Conservation (phyloP, 2,113 vertebrate species). For the Sialia sialis region DNA sequence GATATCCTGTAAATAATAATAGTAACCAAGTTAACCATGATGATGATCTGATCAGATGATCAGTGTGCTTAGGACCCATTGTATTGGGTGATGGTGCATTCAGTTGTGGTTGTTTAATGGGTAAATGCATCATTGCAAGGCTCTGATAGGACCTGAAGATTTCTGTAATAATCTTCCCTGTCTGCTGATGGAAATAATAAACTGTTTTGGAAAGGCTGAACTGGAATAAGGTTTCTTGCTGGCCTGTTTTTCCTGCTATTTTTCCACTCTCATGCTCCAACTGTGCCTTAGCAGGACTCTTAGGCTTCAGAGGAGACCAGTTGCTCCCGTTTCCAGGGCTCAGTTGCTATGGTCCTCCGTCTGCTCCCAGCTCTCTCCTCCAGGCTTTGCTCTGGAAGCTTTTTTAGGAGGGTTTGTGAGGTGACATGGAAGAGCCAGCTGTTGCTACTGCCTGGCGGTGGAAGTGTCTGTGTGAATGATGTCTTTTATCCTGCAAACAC, state of each 20-base stretch:
- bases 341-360: background rate
- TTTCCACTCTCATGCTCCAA: background rate
- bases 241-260: constrained; percentile 1
- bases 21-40: background rate
- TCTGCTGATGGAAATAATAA: background rate
- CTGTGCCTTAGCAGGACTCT: background rate
- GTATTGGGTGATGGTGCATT: accelerated
- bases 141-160: background rate
- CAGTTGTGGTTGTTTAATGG: background rate
- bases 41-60: background rate
- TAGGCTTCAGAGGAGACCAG: background rate
- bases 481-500: background rate
- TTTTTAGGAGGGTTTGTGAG: background rate
- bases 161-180: background rate
- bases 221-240: background rate
- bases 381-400: background rate
- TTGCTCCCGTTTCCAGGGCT: background rate
- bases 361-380: background rate
- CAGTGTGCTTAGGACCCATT: background rate
- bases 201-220: background rate
- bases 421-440: background rate
- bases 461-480: background rate
- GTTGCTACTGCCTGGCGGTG: background rate
- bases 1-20: background rate
- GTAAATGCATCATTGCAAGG: background rate